phyloP scores from a whole-genome alignment of 2,888 invertebrate species.

The Polyommatus icarus region DNA sequence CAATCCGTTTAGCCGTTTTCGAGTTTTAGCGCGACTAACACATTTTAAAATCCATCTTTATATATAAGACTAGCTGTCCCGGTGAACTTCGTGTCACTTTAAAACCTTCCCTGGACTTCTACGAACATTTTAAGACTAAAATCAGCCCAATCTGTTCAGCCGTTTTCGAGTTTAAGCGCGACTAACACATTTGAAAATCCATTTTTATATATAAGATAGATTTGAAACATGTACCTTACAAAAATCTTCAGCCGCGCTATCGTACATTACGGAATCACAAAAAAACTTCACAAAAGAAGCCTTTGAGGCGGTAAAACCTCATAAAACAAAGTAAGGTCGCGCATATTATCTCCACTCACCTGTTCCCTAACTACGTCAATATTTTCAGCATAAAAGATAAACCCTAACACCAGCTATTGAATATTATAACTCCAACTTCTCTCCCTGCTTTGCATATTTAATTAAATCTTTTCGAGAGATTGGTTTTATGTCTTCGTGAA shows the following conservation, averaged over 20 bases:
- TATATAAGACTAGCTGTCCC: too few species aligned
- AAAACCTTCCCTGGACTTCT: too few species aligned
- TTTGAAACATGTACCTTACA: background rate
- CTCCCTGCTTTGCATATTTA: conserved; percentile 26
- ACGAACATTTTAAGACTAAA: too few species aligned
- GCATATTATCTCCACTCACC: conserved; percentile 11
- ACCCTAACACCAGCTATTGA: conserved; percentile 7
- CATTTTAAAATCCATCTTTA: too few species aligned
- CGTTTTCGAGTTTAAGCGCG: too few species aligned
- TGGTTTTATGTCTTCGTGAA: conserved; percentile 15
- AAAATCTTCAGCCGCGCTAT: background rate
- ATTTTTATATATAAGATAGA: too few species aligned
- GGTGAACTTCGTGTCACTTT: too few species aligned
- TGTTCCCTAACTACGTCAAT: conserved; percentile 22
- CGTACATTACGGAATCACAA: background rate
- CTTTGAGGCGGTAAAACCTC: conserved; percentile 15
- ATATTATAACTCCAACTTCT: background rate
- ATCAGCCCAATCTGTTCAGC: too few species aligned
- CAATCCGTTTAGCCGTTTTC: too few species aligned
- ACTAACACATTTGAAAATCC: too few species aligned
- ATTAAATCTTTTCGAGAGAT: conserved; percentile 21
- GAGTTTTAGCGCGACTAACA: too few species aligned
- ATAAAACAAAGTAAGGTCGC: conserved; percentile 14
- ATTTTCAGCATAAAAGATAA: conserved; percentile 23
- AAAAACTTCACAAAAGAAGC: background rate